These are phyloP conservation scores for Lepus townsendii DNA, from an alignment of 2,797 vertebrate species.

Conservation along the genomic window DNA sequence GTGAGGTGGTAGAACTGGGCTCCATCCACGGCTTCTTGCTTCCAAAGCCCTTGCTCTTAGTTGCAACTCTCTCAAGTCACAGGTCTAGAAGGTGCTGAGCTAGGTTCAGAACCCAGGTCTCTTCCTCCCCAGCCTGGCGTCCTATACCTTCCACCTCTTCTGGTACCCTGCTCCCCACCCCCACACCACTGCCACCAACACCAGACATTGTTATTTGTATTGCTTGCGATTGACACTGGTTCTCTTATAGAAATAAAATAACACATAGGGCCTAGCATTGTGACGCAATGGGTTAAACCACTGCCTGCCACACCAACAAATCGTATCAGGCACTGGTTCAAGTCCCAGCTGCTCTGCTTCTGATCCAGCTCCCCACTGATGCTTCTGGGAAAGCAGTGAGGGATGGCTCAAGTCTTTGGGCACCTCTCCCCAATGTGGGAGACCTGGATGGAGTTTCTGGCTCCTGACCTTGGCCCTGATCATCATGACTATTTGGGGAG, in stretches of 20 bases:
- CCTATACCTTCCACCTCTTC: background rate
- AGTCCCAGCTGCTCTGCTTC: too few species aligned
- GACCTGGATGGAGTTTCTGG: too few species aligned
- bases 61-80: background rate
- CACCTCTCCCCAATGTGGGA: too few species aligned
- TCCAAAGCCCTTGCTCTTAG: background rate
- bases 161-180: background rate
- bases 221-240: background rate
- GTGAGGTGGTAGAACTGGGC: background rate
- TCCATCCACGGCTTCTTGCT: background rate
- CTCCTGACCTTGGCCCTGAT: too few species aligned
- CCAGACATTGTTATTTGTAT: background rate
- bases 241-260: background rate
- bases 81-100: background rate
- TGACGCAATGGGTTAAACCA: too few species aligned
- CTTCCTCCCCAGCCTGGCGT: background rate
- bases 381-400: too few species aligned
- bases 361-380: too few species aligned
- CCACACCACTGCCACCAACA: background rate
- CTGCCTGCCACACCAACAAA: too few species aligned
- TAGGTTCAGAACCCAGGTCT: background rate
- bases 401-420: too few species aligned
- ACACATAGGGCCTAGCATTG: too few species aligned
- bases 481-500: too few species aligned
- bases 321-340: too few species aligned